Evolutionary conservation across 1,140 invertebrate species (phyloP).

Genomic region (Diorhabda carinulata): DNA sequence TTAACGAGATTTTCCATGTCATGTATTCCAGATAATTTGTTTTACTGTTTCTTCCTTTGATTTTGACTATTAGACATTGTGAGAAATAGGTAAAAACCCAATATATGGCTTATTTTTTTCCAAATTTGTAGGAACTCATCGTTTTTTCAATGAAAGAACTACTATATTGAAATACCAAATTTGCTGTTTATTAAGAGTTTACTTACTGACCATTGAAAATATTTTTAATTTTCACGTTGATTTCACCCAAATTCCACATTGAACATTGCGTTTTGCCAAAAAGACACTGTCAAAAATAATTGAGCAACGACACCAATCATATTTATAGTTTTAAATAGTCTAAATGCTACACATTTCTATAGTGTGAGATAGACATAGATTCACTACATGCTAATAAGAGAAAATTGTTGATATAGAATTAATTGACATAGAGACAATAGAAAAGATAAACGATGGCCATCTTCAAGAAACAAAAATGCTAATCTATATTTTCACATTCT

Average conservation of each 20-base stretch:
- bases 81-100: too few relatives aligned
- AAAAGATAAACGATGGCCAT: slow-evolving; percentile 14
- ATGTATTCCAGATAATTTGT: too few relatives aligned
- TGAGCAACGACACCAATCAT: slow-evolving; percentile 48
- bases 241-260: slow-evolving; percentile 46
- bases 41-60: too few relatives aligned
- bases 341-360: slow-evolving; percentile 33
- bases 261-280: slow-evolving; percentile 46
- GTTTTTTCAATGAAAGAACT: too few relatives aligned
- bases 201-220: background rate
- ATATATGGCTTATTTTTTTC: too few relatives aligned
- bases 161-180: too few relatives aligned
- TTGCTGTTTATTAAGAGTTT: background rate
- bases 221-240: slow-evolving; percentile 31
- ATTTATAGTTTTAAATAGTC: slow-evolving; percentile 39
- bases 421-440: slow-evolving; percentile 40
- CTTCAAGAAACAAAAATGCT: background rate
- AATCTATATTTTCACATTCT: background rate
- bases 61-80: too few relatives aligned
- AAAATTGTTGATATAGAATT: slow-evolving; percentile 36
- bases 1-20: too few relatives aligned
- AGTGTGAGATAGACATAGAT: slow-evolving; percentile 37
- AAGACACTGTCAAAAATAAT: slow-evolving; percentile 40
- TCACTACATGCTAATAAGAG: slow-evolving; percentile 32
- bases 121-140: too few relatives aligned